Evolutionary conservation across 2,113 vertebrate genomes (phyloP).

Genomic region (Chascanopsetta lugubris): DNA sequence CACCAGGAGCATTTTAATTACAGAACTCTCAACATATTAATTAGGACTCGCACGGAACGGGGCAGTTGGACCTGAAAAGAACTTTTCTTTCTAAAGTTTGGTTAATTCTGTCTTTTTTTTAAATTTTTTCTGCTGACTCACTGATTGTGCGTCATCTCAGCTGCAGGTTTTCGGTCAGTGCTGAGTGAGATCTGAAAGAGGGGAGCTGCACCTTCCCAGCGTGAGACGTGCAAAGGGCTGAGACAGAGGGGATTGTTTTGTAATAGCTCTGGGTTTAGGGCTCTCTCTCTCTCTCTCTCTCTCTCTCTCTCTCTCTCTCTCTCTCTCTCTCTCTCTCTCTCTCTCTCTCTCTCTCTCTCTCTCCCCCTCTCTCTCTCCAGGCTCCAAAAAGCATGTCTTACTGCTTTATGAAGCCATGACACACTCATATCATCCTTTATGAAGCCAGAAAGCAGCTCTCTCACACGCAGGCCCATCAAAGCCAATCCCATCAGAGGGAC

Average conservation of each 20-base stretch:
- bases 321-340: too few relatives aligned
- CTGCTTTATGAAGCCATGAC: slow-evolving; percentile 59
- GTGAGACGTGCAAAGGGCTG: slow-evolving; percentile 5
- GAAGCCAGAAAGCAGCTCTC: slow-evolving; percentile 52
- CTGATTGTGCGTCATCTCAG: not conserved
- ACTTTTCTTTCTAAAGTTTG: not conserved
- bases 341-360: too few relatives aligned
- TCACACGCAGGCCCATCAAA: slow-evolving; percentile 60
- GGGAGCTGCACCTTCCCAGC: not conserved
- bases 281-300: too few relatives aligned
- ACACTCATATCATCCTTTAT: slow-evolving; percentile 64
- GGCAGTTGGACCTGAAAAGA: slow-evolving; percentile 28
- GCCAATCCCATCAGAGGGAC: slow-evolving; percentile 59
- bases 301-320: too few relatives aligned
- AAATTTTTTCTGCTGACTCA: not conserved
- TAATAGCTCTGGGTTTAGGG: slow-evolving; percentile 48
- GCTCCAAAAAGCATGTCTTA: slow-evolving; percentile 60
- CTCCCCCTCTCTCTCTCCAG: too few relatives aligned
- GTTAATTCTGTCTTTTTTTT: slow-evolving; percentile 2
- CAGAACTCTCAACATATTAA: slow-evolving; percentile 70
- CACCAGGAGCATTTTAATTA: slow-evolving; percentile 82
- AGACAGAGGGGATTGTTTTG: slow-evolving; percentile 30
- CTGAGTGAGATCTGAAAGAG: not conserved
- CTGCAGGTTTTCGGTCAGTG: too few relatives aligned
- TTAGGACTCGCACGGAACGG: slow-evolving; percentile 39